Evolutionary conservation across 2,888 invertebrate species (phyloP), one percentile per base, ranked within the genome.

Genomic region (Eilema griseolum): DNA sequence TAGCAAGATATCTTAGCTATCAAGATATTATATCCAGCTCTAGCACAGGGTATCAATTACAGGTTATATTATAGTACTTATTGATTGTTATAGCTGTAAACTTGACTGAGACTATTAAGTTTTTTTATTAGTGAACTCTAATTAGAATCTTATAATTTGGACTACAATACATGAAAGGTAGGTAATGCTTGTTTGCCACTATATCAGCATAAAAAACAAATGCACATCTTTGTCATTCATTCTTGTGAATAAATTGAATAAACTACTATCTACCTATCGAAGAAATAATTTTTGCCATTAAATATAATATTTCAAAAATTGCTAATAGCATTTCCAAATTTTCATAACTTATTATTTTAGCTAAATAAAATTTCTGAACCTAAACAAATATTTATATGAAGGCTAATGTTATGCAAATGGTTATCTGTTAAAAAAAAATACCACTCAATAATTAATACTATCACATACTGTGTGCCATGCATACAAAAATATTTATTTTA

Each of bases 1-100:
- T 79, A 75, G 66, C 61, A 71, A 73, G 74, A 76, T 82, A 86
- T 79, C 81, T 73, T 82, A 79, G 77, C 76, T 77, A 77, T 79
- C 72, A 67, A 80, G 80, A 80, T 79, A 61, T 61, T 61, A 28
- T 61, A 81, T 79, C 72, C 46, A 73, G 71, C 69, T 75, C 68
- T 77, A 72, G 71, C 64, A 62, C 66, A 62, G 70, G 26, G 68
- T 80, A 76, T 76, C 75, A 77, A 73, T 79, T 80, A 77, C 74
- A 75, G 77, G 75, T 79, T 77, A 83, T 70, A 69, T 76, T 78
- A 77, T 76, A 78, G 68, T 79, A 72, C 63, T 73, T 76, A 71
- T 70, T 68, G 76, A 59, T 26, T 28, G 14, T 3, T 75, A 67
- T 70, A 65, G 69, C 59, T 59, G 71, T 66, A 31, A 67, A 46